Percentiles rank a stretch among this genome's conserved stretches.
Conservation (phyloP, 2,888 invertebrate genomes). For the Xestobium rufovillosum region DNA sequence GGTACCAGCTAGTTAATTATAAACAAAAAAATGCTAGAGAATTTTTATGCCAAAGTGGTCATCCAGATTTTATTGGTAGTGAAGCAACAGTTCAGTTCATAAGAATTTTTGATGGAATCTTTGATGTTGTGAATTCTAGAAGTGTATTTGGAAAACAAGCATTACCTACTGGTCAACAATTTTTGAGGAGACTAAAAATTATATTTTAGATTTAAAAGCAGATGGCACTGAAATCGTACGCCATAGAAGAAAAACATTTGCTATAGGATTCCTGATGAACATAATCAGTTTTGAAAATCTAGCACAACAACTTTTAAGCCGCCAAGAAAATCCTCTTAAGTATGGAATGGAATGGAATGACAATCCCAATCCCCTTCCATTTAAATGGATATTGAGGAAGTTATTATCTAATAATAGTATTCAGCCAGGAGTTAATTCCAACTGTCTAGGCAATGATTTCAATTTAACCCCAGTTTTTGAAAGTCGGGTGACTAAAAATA, state of each 20-base stretch:
- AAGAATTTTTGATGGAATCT: slow-evolving; percentile 14
- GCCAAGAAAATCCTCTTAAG: slow-evolving; percentile 4
- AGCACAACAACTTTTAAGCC: slow-evolving; percentile 2
- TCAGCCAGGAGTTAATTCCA: slow-evolving; percentile 10
- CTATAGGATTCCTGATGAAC: slow-evolving; percentile 2
- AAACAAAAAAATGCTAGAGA: slow-evolving; percentile 14
- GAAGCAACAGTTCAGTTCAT: slow-evolving; percentile 11
- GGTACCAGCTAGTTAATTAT: no score
- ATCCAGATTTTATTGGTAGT: slow-evolving; percentile 11
- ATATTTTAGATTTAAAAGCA: slow-evolving; percentile 5
- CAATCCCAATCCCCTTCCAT: slow-evolving; percentile 10
- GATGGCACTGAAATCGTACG: slow-evolving; percentile 3
- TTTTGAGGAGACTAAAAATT: slow-evolving; percentile 6
- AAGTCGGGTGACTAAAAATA: slow-evolving; percentile 6
- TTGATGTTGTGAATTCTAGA: slow-evolving; percentile 6
- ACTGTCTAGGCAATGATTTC: slow-evolving; percentile 10
- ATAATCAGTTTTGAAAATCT: slow-evolving; percentile 5
- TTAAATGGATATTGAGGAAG: slow-evolving; percentile 15
- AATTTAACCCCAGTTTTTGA: slow-evolving; percentile 10
- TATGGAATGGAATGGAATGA: slow-evolving; percentile 5
- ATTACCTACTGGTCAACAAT: slow-evolving; percentile 3
- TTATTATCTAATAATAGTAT: slow-evolving; percentile 14
- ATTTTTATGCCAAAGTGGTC: slow-evolving; percentile 11
- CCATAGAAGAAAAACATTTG: slow-evolving; percentile 7
- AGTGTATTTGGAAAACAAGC: slow-evolving; percentile 2